Evolutionary conservation across 2,113 vertebrate species (phyloP), one percentile per base, ranked within the genome.

Genomic region (Neolamprologus cancellatus): DNA sequence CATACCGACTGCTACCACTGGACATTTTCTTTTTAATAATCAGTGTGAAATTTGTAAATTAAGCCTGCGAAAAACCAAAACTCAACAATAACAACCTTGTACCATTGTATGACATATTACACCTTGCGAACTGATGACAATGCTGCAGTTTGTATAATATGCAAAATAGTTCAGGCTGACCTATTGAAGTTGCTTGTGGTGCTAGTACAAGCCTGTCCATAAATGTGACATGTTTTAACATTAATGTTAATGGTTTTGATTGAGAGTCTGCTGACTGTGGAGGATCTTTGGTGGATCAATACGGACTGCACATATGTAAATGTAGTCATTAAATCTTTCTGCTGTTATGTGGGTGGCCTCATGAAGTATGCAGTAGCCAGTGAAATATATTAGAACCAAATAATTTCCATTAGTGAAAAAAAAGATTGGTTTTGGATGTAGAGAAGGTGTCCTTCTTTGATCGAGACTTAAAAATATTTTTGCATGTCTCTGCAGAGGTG

Each of bases 191-290:
- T 90, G 90, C 90, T 91, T 93, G 88, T 78, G 83, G 54, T 66
- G 28, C 82, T 80, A 88, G 91, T 92, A 91, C 84, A 78, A 44
- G 74, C 46, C 74, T 74, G 85, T 93, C 89, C 86, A 74, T 88
- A 89, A 91, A 93, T 88, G 55, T 86, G 88, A 78, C 90, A 90
- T 91, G 92, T 93, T 93, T 90, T 93, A 87, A 92, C 92, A 88
- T 93, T 93, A 92, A 92, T 90, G 92, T 92, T 94, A 92, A 95
- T 91, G 90, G 78, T 81, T 64, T 92, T 89, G 84, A 92, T 94
- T 95, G 80, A 81, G 78, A 93, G 94, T 90, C 36, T 94, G 94
- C 95, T 95, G 94, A 95, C 87, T 52, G 76, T 5, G 52, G 9
- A 23, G 76, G 71, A 92, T 81, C 79, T 83, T 18, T 54, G 32